A percentile compares a stretch with the other conserved stretches of the same genome.
These are phyloP conservation scores for Caenorhabditis sp. DNA, from an alignment of 2,888 invertebrate species.

Conservation along the genomic window DNA sequence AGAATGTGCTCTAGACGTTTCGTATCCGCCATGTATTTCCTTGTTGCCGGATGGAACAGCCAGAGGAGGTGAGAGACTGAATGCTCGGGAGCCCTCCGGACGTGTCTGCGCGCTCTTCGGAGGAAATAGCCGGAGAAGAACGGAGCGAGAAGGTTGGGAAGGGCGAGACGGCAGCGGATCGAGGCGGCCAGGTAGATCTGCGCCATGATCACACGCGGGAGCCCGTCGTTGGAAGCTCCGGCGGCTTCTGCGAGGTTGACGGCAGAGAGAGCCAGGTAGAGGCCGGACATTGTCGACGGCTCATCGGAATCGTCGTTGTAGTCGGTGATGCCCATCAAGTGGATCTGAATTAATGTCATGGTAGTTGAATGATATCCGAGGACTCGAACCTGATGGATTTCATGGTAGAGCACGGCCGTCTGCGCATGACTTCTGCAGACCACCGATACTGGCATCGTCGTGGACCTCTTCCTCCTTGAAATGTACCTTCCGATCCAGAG, in stretches of 20 bases:
- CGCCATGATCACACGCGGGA: slow-evolving; percentile 63
- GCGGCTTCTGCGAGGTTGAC: slow-evolving; percentile 77
- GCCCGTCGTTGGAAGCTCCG: slow-evolving; percentile 67
- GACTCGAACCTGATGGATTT: slow-evolving; percentile 68
- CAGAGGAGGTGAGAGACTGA: slow-evolving; percentile 65
- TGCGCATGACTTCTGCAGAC: slow-evolving; percentile 77
- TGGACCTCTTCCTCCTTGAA: slow-evolving; percentile 55
- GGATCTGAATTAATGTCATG: too few relatives aligned
- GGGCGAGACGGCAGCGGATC: slow-evolving; percentile 62
- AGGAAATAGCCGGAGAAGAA: slow-evolving; percentile 74
- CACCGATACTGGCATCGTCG: slow-evolving; percentile 65
- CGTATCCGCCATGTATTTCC: slow-evolving; percentile 66
- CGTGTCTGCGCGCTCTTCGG: slow-evolving; percentile 71
- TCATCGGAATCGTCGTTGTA: slow-evolving; percentile 46
- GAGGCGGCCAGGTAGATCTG: slow-evolving; percentile 66
- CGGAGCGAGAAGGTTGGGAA: slow-evolving; percentile 69
- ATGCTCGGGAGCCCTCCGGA: slow-evolving; percentile 64
- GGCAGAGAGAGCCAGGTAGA: slow-evolving; percentile 75
- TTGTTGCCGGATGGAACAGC: slow-evolving; percentile 74
- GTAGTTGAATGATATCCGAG: too few relatives aligned
- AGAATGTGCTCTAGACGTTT: slow-evolving; percentile 43
- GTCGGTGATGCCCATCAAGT: slow-evolving; percentile 70
- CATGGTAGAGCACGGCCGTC: slow-evolving; percentile 77
- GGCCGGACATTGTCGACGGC: slow-evolving; percentile 56
- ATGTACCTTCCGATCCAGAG: slow-evolving; percentile 77